Evolutionary conservation across 2,113 vertebrate genomes (phyloP), one percentile per base, ranked within the genome.

Genomic region (Phrynocephalus versicolor): DNA sequence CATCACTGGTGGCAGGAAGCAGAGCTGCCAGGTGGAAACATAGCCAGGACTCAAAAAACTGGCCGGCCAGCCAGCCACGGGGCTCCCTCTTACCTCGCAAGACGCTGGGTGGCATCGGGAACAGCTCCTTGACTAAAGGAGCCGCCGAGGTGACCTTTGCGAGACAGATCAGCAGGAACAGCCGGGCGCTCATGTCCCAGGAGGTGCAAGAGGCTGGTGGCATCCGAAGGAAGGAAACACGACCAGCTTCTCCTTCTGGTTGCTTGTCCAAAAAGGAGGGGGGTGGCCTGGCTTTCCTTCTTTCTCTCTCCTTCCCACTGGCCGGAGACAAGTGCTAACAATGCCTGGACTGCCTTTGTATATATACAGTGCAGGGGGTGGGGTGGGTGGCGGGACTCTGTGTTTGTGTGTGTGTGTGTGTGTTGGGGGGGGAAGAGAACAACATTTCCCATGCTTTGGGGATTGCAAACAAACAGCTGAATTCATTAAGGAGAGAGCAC

Each of bases 381-480:
- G n/a, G n/a, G n/a, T n/a, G n/a, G n/a, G n/a, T n/a, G n/a, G n/a
- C n/a, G n/a, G n/a, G n/a, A n/a, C n/a, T n/a, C n/a, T n/a, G n/a
- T n/a, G n/a, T n/a, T n/a, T n/a, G n/a, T n/a, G n/a, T n/a, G n/a
- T n/a, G n/a, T n/a, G n/a, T n/a, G n/a, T n/a, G n/a, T n/a, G n/a
- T n/a, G n/a, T n/a, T n/a, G n/a, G n/a, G 74, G 64, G 69, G 45
- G 14, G 95, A 86, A 2, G 35, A 88, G 87, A 82, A 60, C 79
- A 30, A 88, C 94, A 92, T 92, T 85, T 96, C 95, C 95, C 94
- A 94, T 97, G 96, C 94, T 88, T n/a, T 27, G 9, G 30, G 67
- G 88, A 88, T 96, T 97, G 97, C 95, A 92, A 96, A 97, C 97
- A 98, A 97, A 97, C 97, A 97, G 96, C 94, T 96, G 95, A 97